Conservation (phyloP, 64 coral and sea anemone genomes). For the Pocillopora damicornis region DNA sequence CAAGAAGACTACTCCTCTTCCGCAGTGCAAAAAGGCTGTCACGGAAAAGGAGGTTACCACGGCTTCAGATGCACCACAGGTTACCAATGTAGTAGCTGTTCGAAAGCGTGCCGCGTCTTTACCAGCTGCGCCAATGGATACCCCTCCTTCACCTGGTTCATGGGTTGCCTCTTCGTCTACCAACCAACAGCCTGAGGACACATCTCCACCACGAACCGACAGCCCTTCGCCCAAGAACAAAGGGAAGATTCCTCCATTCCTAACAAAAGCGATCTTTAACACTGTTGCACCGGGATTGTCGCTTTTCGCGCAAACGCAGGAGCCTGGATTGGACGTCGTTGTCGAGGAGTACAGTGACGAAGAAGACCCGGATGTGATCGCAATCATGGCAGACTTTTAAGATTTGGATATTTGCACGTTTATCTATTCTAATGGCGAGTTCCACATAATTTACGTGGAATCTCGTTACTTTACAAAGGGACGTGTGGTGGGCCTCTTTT, state of each 20-base stretch:
- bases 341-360: background rate
- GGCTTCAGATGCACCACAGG: background rate
- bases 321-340: background rate
- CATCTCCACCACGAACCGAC: too few relatives aligned
- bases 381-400: conserved; percentile 58
- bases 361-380: conserved; percentile 41
- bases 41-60: background rate
- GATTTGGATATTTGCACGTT: background rate
- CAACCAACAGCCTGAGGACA: background rate
- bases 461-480: background rate
- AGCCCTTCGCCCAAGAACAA: background rate
- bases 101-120: background rate
- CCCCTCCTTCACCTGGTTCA: background rate
- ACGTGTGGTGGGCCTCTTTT: background rate
- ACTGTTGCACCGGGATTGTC: conserved; percentile 64
- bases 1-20: too few relatives aligned
- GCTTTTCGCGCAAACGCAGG: conserved; percentile 42
- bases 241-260: conserved; percentile 12
- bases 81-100: background rate
- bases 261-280: conserved; percentile 75
- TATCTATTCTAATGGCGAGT: background rate
- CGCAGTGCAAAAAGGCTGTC: too few relatives aligned
- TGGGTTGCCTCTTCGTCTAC: background rate
- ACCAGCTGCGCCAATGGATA: background rate
- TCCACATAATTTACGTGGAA: background rate